Evolutionary conservation across 1,140 invertebrate species (phyloP).

Genomic region (Copidosoma floridanum): DNA sequence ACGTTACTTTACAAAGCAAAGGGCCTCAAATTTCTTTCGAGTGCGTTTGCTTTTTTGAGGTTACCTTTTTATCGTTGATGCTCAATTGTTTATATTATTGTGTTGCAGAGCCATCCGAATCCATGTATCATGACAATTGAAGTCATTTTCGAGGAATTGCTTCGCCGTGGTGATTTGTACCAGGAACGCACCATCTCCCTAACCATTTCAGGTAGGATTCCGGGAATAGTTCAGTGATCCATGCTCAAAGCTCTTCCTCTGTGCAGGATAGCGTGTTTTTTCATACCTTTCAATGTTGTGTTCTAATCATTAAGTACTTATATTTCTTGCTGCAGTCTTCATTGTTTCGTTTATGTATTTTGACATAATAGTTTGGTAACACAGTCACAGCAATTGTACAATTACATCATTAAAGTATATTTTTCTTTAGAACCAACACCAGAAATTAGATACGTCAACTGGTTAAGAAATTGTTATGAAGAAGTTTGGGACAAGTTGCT

Average conservation of each 20-base stretch:
- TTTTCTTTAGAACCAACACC: conserved; percentile 53
- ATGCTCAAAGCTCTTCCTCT: neutral
- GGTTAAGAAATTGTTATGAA: conserved; percentile 64
- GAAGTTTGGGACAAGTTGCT: conserved; percentile 59
- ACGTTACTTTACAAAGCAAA: neutral
- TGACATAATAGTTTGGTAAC: too few relatives aligned
- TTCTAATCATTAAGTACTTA: too few relatives aligned
- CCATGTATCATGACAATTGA: conserved; percentile 65
- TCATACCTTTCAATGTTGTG: too few relatives aligned
- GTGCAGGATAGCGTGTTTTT: too few relatives aligned
- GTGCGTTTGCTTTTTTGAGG: conserved; percentile 23
- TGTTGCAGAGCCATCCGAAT: conserved; percentile 48
- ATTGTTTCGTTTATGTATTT: too few relatives aligned
- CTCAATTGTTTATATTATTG: neutral
- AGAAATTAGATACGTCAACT: conserved; percentile 62
- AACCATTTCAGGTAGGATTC: conserved; percentile 44
- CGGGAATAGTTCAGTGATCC: neutral
- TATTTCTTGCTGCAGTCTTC: too few relatives aligned
- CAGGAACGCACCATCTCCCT: conserved; percentile 51
- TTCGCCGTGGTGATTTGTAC: conserved; percentile 64
- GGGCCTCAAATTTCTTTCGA: conserved; percentile 1
- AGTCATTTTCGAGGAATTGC: conserved; percentile 66
- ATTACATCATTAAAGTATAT: too few relatives aligned
- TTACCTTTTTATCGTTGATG: conserved; percentile 28
- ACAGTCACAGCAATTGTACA: too few relatives aligned